These are phyloP conservation scores for Echeneis naucrates DNA, from an alignment of 2,797 vertebrate genomes.

Conservation along the genomic window DNA sequence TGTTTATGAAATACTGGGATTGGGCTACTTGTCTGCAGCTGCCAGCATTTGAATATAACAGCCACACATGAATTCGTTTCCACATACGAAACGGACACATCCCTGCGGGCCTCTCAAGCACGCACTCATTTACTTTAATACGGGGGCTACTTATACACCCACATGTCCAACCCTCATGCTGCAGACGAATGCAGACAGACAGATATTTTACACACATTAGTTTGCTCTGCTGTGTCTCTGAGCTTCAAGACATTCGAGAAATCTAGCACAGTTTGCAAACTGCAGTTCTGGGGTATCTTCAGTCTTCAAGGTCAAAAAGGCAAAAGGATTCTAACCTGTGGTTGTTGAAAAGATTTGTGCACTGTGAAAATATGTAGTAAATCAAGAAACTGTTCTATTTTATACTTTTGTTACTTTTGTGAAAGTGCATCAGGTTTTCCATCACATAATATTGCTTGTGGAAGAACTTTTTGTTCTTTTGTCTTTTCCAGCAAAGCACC, in stretches of 20 bases:
- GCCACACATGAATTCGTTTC: constrained; percentile 16
- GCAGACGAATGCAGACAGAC: constrained; percentile 36
- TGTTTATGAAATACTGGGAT: constrained; percentile 54
- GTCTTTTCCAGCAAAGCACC: constrained; percentile 17
- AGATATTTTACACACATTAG: constrained; percentile 22
- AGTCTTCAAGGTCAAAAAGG: constrained; percentile 15
- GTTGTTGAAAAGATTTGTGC: constrained; percentile 20
- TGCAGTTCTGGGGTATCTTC: neutral
- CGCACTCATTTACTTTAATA: constrained; percentile 41
- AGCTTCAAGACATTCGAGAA: constrained; percentile 31
- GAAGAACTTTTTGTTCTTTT: constrained; percentile 14
- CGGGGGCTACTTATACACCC: constrained; percentile 31
- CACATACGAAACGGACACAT: constrained; percentile 30
- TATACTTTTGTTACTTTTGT: constrained; percentile 1
- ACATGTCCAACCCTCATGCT: constrained; percentile 11
- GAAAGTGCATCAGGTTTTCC: neutral
- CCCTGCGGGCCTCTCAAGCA: constrained; percentile 12
- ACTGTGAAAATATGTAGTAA: neutral
- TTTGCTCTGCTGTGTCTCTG: constrained; percentile 33
- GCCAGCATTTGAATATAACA: constrained; percentile 41
- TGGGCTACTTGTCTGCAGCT: constrained; percentile 37
- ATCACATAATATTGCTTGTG: neutral
- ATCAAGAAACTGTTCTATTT: neutral
- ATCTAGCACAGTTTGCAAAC: neutral
- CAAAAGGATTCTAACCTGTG: neutral